Conservation (phyloP, 1,140 invertebrate genomes). For the Lordiphosa collinella region DNA sequence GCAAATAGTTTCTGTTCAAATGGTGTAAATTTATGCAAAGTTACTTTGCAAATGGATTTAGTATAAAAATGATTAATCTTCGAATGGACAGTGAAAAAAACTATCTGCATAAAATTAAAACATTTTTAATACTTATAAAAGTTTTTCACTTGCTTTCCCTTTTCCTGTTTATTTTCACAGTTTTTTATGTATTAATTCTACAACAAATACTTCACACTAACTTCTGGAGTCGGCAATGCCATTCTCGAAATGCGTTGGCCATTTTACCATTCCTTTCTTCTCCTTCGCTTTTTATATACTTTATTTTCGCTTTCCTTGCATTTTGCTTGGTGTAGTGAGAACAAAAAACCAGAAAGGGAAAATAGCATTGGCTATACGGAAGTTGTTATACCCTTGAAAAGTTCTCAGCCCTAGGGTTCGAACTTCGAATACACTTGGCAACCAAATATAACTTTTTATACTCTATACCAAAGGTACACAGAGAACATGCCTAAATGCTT, state of each 20-base stretch:
- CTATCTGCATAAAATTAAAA: neutral
- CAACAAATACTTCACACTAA: constrained; percentile 74
- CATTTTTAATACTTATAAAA: neutral
- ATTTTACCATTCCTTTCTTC: constrained; percentile 5
- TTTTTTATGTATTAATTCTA: constrained; percentile 50
- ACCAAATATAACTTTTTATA: too few relatives aligned
- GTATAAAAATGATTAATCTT: neutral
- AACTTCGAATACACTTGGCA: too few relatives aligned
- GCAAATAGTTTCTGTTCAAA: constrained; percentile 58
- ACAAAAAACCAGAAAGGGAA: neutral
- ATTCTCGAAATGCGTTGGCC: constrained; percentile 48
- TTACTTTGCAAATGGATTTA: constrained; percentile 4
- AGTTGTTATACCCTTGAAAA: neutral
- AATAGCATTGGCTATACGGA: too few relatives aligned
- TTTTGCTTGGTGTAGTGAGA: constrained; percentile 48
- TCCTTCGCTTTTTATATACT: neutral
- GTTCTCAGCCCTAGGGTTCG: too few relatives aligned
- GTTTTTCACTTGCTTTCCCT: neutral
- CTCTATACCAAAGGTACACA: too few relatives aligned
- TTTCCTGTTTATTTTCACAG: constrained; percentile 33
- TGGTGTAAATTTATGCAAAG: constrained; percentile 62
- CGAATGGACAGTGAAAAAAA: neutral
- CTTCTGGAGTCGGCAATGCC: constrained; percentile 34
- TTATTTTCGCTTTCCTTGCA: constrained; percentile 39
- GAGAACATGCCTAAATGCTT: too few relatives aligned